Conservation (phyloP, 2,797 vertebrate species). For the Onychomys leucogaster region DNA sequence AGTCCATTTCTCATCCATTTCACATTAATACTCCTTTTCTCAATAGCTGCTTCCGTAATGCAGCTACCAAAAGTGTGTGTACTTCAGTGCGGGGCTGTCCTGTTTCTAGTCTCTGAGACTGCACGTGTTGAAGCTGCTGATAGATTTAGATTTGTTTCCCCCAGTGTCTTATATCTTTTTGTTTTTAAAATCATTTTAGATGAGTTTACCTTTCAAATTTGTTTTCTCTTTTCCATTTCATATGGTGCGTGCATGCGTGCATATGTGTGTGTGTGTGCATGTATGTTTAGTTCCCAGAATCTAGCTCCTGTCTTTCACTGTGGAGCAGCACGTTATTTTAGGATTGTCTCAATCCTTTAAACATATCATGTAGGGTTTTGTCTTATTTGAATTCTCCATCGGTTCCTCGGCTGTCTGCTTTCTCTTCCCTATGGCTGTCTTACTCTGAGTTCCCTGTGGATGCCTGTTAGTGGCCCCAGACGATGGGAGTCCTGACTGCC, state of each 20-base stretch:
- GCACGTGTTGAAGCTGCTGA: not conserved
- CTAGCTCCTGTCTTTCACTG: not conserved
- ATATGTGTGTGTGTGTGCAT: not conserved
- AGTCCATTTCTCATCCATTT: not conserved
- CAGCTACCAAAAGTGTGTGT: not conserved
- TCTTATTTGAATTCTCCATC: not conserved
- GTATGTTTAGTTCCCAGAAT: not conserved
- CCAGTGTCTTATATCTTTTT: not conserved
- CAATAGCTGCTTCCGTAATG: not conserved
- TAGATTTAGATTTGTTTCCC: not conserved
- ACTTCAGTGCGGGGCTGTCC: not conserved
- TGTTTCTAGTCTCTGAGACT: not conserved
- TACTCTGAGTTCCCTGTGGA: not conserved
- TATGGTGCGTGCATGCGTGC: not conserved
- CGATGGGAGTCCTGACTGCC: not conserved
- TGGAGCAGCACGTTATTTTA: not conserved
- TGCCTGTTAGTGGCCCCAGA: not conserved
- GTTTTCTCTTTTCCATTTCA: constrained; percentile 17
- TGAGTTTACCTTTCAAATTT: not conserved
- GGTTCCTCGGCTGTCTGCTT: not conserved
- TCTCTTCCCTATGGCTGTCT: not conserved
- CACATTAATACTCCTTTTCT: too few species aligned
- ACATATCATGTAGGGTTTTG: not conserved
- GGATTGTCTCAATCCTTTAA: not conserved
- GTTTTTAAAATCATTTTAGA: not conserved